Percentiles rank a stretch among this genome's conserved stretches.
phyloP scores from a whole-genome alignment of 2,113 vertebrate species.

The Engystomops pustulosus region DNA sequence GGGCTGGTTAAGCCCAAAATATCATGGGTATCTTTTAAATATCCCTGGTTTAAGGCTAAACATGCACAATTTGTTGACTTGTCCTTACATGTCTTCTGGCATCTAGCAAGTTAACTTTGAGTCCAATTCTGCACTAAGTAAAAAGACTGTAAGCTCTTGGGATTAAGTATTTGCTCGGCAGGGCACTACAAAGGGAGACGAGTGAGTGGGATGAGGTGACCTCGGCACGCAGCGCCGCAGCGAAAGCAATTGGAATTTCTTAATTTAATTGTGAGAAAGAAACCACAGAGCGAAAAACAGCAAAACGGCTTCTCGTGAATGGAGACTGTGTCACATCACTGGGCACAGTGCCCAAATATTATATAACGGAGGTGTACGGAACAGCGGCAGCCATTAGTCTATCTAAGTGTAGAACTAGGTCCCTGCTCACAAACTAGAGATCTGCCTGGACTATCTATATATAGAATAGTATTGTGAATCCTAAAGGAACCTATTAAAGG shows the following conservation, averaged over 20 bases:
- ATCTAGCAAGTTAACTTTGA: neutral
- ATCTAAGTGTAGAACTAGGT: neutral
- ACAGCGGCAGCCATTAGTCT: neutral
- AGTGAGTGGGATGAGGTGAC: neutral
- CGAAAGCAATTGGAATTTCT: neutral
- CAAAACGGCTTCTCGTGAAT: neutral
- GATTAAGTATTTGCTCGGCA: neutral
- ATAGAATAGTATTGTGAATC: neutral
- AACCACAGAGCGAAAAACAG: neutral
- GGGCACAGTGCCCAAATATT: neutral
- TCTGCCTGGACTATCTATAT: neutral
- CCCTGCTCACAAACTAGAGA: neutral
- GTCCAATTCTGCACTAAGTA: neutral
- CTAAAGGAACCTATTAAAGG: neutral
- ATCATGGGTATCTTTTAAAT: too few relatives aligned
- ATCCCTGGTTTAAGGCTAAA: too few relatives aligned
- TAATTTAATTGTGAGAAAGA: constrained; percentile 16
- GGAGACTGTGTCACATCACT: neutral
- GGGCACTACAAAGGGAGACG: neutral
- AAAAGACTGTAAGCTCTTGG: neutral
- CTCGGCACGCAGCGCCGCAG: neutral
- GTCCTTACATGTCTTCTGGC: neutral
- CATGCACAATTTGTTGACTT: too few relatives aligned
- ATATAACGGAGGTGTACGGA: neutral
- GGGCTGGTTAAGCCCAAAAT: too few relatives aligned